Evolutionary conservation across 2,113 vertebrate species (phyloP).

Genomic region (Thamnophis sirtalis): DNA sequence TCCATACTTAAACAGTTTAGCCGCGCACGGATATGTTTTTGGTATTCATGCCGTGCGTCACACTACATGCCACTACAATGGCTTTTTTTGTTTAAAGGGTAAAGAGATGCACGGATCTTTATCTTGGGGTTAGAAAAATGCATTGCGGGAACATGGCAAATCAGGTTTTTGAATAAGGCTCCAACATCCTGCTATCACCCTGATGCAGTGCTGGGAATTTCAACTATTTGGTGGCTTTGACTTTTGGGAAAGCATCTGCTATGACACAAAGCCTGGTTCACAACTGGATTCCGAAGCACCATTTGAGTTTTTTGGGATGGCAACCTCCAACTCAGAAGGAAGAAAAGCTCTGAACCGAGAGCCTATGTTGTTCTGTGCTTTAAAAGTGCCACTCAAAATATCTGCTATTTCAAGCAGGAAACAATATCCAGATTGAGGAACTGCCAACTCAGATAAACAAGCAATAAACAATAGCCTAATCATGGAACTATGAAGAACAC

Average conservation of each 20-base stretch:
- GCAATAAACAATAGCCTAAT: neutral
- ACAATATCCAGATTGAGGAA: neutral
- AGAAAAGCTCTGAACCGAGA: neutral
- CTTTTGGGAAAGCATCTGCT: slow-evolving; percentile 28
- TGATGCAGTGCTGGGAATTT: slow-evolving; percentile 61
- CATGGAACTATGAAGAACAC: neutral
- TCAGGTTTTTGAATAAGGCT: slow-evolving; percentile 73
- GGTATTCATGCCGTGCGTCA: slow-evolving; percentile 74
- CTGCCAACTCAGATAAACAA: neutral
- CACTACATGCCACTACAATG: slow-evolving; percentile 75
- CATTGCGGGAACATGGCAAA: slow-evolving; percentile 77
- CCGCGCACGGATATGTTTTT: slow-evolving; percentile 70
- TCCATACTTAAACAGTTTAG: slow-evolving; percentile 80
- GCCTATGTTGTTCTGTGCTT: too few species aligned
- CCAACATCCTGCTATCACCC: slow-evolving; percentile 71
- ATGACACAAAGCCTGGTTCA: slow-evolving; percentile 22
- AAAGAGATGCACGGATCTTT: slow-evolving; percentile 79
- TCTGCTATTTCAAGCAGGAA: neutral
- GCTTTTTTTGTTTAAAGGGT: slow-evolving; percentile 80
- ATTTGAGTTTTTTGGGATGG: too few species aligned
- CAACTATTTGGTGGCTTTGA: slow-evolving; percentile 37
- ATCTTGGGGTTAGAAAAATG: slow-evolving; percentile 80
- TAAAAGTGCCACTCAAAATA: neutral
- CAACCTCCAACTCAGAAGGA: neutral
- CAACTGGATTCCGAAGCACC: slow-evolving; percentile 22